These are phyloP conservation scores for Lycaena phlaeas DNA, from an alignment of 2,888 invertebrate genomes.

Conservation along the genomic window DNA sequence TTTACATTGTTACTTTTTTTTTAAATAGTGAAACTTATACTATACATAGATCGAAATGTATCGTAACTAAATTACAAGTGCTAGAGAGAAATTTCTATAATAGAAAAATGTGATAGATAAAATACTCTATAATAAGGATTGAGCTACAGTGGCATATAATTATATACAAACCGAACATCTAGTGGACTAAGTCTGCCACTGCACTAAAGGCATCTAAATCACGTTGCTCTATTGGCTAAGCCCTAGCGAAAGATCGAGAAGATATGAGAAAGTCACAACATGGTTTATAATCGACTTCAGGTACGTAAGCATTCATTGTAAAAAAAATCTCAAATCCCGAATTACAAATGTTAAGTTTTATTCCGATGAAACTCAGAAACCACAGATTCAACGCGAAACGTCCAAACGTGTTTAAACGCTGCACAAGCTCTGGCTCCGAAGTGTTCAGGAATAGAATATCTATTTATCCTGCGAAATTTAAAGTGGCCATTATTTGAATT, in stretches of 20 bases:
- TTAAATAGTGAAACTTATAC: background rate
- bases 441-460: too few relatives aligned
- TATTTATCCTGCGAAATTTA: too few relatives aligned
- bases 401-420: too few relatives aligned
- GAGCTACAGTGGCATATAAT: slow-evolving; percentile 42
- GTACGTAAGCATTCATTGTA: background rate
- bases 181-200: slow-evolving; percentile 14
- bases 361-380: too few relatives aligned
- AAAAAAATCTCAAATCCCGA: background rate
- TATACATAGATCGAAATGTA: background rate
- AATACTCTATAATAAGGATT: slow-evolving; percentile 20
- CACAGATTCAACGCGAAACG: too few relatives aligned
- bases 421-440: background rate
- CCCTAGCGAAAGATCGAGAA: slow-evolving; percentile 45
- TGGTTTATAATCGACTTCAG: slow-evolving; percentile 24
- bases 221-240: slow-evolving; percentile 57
- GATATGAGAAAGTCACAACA: slow-evolving; percentile 66
- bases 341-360: too few relatives aligned
- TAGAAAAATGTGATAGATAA: background rate
- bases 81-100: background rate
- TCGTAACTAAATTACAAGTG: slow-evolving; percentile 3
- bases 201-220: slow-evolving; percentile 62
- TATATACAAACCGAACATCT: slow-evolving; percentile 2
- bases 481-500: too few relatives aligned
- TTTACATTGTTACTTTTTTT: too few relatives aligned